A percentile compares a stretch with the other conserved stretches of the same genome.
These are phyloP conservation scores for Cheilosia scutellata DNA, from an alignment of 2,888 invertebrate genomes.

Conservation along the genomic window DNA sequence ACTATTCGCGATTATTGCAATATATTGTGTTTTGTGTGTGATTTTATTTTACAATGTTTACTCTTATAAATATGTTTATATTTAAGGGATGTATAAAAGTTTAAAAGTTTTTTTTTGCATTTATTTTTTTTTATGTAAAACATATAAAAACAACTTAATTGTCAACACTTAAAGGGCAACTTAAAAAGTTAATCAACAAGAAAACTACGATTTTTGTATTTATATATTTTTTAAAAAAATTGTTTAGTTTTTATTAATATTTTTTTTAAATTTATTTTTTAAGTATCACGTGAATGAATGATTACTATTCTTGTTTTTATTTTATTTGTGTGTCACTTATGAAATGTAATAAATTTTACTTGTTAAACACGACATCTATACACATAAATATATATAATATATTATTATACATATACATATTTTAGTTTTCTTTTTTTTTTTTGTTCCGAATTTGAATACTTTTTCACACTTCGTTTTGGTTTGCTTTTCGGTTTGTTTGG, in stretches of 20 bases:
- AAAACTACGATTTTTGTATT: conserved; percentile 59
- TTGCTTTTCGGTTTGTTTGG: conserved; percentile 15
- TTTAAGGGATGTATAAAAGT: conserved; percentile 76
- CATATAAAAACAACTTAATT: conserved; percentile 74
- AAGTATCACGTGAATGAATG: conserved; percentile 71
- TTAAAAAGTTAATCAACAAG: conserved; percentile 70
- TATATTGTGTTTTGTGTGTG: conserved; percentile 37
- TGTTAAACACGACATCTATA: conserved; percentile 69
- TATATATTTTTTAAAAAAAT: conserved; percentile 48
- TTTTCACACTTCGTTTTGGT: conserved; percentile 46
- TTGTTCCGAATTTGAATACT: conserved; percentile 51
- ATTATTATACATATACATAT: not conserved
- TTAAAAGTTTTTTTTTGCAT: conserved; percentile 60
- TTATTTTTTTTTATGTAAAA: conserved; percentile 60
- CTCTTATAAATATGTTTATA: conserved; percentile 67
- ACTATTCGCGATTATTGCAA: conserved; percentile 64
- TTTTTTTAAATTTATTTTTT: conserved; percentile 42
- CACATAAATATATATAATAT: conserved; percentile 38
- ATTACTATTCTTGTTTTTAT: conserved; percentile 38
- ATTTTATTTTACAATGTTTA: conserved; percentile 65
- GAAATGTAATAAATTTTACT: conserved; percentile 52
- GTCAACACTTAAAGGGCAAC: conserved; percentile 75
- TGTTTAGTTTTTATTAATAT: conserved; percentile 46
- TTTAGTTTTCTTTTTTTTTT: conserved; percentile 18
- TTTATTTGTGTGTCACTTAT: conserved; percentile 46